These are phyloP conservation scores for Boloria selene DNA, from an alignment of 2,888 invertebrate species.

Conservation along the genomic window DNA sequence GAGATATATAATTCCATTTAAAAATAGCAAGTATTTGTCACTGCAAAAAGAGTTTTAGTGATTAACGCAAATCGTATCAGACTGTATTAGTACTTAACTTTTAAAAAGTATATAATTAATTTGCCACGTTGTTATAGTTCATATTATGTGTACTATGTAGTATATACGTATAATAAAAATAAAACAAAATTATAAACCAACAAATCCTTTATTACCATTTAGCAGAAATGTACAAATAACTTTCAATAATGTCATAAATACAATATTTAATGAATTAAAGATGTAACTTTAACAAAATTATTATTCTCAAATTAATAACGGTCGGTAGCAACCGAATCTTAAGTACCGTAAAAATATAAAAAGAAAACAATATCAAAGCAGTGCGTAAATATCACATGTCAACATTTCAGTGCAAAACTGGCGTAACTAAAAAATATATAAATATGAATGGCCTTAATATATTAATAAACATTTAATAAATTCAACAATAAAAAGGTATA, in stretches of 20 bases:
- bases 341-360: constrained; percentile 24
- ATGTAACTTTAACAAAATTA: neutral
- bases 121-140: no score
- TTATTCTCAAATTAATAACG: constrained; percentile 6
- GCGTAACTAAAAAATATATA: neutral
- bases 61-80: no score
- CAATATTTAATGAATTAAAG: neutral
- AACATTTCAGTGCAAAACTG: neutral
- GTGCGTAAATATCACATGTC: constrained; percentile 12
- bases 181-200: constrained; percentile 43
- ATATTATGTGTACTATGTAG: no score
- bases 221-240: constrained; percentile 21
- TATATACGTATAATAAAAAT: constrained; percentile 1
- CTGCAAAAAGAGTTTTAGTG: no score
- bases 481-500: no score
- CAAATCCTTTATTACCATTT: constrained; percentile 37
- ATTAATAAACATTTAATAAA: no score
- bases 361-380: constrained; percentile 10
- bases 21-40: no score
- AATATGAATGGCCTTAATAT: no score
- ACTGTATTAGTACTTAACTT: no score
- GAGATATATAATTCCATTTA: no score
- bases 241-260: constrained; percentile 2
- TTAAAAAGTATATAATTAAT: no score
- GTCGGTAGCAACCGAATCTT: constrained; percentile 4